A percentile compares a stretch with the other conserved stretches of the same genome.
Evolutionary conservation across 2,797 vertebrate genomes (phyloP).

Genomic region (Phoxinus dragarum): DNA sequence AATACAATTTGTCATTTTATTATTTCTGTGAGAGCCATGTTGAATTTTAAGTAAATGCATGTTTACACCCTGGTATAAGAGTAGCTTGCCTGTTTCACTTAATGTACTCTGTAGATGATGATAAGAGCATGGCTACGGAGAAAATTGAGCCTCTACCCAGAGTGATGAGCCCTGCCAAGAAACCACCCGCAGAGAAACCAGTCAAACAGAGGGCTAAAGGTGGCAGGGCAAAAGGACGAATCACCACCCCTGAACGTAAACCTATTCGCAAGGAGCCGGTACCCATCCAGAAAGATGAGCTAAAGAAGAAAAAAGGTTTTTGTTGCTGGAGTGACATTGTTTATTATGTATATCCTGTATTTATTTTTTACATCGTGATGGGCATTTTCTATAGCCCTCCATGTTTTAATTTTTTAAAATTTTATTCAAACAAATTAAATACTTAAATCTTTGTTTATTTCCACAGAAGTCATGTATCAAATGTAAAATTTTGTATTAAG

Average conservation of each 20-base stretch:
- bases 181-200: constrained; percentile 83
- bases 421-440: not conserved
- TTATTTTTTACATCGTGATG: constrained; percentile 5
- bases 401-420: too few species aligned
- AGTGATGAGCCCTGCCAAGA: constrained; percentile 84
- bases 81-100: constrained; percentile 30
- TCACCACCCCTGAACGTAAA: constrained; percentile 96
- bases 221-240: constrained; percentile 87
- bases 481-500: not conserved
- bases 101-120: constrained; percentile 85
- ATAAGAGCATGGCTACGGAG: constrained; percentile 94
- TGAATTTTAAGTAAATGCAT: constrained; percentile 5
- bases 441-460: constrained; percentile 2
- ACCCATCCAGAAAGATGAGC: constrained; percentile 92
- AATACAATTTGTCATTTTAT: not conserved
- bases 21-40: not conserved
- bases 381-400: not conserved
- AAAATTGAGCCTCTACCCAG: constrained; percentile 82
- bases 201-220: constrained; percentile 78
- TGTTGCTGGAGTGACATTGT: constrained; percentile 54
- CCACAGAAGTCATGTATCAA: not conserved
- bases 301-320: constrained; percentile 99
- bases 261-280: constrained; percentile 90
- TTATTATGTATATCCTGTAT: constrained; percentile 1
- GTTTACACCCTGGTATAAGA: constrained; percentile 8